phyloP scores from a whole-genome alignment of 2,797 vertebrate genomes.

The Macropus fuliginosus region DNA sequence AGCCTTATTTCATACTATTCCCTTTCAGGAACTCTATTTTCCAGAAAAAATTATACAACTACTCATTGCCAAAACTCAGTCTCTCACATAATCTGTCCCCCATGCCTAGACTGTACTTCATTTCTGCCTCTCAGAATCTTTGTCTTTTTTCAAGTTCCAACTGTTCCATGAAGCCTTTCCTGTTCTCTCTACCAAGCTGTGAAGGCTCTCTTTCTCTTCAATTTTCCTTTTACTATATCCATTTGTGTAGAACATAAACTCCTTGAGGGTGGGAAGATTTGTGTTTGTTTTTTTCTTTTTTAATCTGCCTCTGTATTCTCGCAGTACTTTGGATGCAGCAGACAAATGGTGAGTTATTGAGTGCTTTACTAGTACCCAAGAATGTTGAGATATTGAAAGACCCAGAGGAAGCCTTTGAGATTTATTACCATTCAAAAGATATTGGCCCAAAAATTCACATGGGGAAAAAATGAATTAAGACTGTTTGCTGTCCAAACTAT shows the following conservation, averaged over 20 bases:
- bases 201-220: neutral
- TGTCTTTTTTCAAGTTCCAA: neutral
- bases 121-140: neutral
- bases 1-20: neutral
- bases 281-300: neutral
- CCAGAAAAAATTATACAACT: neutral
- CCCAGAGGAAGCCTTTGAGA: neutral
- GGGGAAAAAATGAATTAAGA: neutral
- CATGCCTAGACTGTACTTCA: neutral
- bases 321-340: neutral
- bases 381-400: neutral
- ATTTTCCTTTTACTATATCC: neutral
- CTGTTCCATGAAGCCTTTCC: neutral
- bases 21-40: neutral
- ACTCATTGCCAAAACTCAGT: neutral
- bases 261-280: neutral
- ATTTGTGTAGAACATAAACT: neutral
- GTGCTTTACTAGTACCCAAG: neutral
- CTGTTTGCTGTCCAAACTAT: neutral
- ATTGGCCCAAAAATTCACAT: neutral
- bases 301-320: neutral
- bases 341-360: neutral
- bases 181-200: neutral
- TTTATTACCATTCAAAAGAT: neutral
- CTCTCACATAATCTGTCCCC: neutral